phyloP scores from a whole-genome alignment of 2,888 invertebrate genomes.

The Agriotes lineatus region DNA sequence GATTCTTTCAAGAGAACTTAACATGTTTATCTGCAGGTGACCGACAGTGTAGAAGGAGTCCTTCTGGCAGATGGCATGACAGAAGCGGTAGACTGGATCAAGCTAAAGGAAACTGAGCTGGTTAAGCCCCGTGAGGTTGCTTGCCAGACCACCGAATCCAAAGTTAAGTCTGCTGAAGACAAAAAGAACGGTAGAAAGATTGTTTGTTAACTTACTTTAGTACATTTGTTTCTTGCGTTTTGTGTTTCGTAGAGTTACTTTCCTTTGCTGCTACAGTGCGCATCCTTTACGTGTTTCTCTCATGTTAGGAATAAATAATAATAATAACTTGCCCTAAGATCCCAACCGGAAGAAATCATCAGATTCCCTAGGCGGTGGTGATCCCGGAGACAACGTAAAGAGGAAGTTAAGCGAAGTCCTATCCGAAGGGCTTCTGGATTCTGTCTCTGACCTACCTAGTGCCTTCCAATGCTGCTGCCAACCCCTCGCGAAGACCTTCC shows the following conservation, averaged over 20 bases:
- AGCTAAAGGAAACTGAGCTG: slow-evolving; percentile 66
- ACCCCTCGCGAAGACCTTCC: slow-evolving; percentile 24
- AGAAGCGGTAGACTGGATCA: slow-evolving; percentile 68
- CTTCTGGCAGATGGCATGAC: slow-evolving; percentile 64
- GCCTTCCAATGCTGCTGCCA: slow-evolving; percentile 67
- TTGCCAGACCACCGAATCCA: slow-evolving; percentile 52
- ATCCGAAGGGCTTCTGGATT: slow-evolving; percentile 86
- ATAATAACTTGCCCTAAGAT: too few species aligned
- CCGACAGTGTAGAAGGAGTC: slow-evolving; percentile 66
- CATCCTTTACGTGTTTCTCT: too few species aligned
- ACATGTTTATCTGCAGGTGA: slow-evolving; percentile 54
- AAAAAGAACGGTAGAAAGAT: too few species aligned
- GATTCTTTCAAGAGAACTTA: not conserved
- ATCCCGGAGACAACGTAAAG: slow-evolving; percentile 55
- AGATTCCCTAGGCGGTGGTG: slow-evolving; percentile 28
- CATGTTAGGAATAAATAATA: too few species aligned
- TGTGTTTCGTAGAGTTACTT: too few species aligned
- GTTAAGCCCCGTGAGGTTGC: slow-evolving; percentile 54
- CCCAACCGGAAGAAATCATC: slow-evolving; percentile 27
- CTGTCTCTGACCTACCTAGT: slow-evolving; percentile 83
- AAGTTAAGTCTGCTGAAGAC: not conserved
- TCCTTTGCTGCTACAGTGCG: too few species aligned
- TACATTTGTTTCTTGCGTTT: too few species aligned
- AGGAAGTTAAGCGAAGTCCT: slow-evolving; percentile 71
- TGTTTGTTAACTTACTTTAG: too few species aligned